Conservation (phyloP, 2,888 invertebrate species). For the Agriopis leucophaearia region DNA sequence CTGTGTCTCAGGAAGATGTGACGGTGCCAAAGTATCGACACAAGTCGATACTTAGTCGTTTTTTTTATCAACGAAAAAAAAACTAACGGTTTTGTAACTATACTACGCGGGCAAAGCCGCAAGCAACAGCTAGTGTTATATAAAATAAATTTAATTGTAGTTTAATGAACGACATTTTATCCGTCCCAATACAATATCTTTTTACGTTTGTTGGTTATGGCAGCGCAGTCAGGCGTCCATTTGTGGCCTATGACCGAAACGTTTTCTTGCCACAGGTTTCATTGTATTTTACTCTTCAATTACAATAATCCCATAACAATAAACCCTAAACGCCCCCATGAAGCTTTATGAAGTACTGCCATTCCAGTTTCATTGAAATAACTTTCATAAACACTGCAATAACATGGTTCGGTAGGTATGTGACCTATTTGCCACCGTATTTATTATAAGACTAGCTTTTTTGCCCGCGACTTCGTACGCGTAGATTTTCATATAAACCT, state of each 20-base stretch:
- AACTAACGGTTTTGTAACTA: too few species aligned
- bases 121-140: too few species aligned
- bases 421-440: slow-evolving; percentile 40
- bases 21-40: too few species aligned
- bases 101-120: too few species aligned
- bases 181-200: slow-evolving; percentile 47
- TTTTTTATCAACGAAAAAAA: too few species aligned
- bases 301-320: slow-evolving; percentile 20
- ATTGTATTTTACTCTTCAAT: slow-evolving; percentile 16
- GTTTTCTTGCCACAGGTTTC: slow-evolving; percentile 14
- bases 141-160: slow-evolving; percentile 54
- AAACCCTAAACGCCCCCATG: slow-evolving; percentile 4
- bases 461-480: too few species aligned
- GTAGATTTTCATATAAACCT: too few species aligned
- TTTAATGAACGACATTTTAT: slow-evolving; percentile 54
- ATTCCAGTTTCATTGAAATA: slow-evolving; percentile 33
- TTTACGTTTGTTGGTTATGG: slow-evolving; percentile 43
- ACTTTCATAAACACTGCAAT: slow-evolving; percentile 25
- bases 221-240: slow-evolving; percentile 43
- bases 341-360: slow-evolving; percentile 24
- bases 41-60: too few species aligned
- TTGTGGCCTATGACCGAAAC: slow-evolving; percentile 42
- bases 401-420: slow-evolving; percentile 18
- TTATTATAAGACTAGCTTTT: slow-evolving; percentile 54
- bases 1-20: too few species aligned